Conservation (phyloP, 2,888 invertebrate species). For the Trissolcus brochymenae region DNA sequence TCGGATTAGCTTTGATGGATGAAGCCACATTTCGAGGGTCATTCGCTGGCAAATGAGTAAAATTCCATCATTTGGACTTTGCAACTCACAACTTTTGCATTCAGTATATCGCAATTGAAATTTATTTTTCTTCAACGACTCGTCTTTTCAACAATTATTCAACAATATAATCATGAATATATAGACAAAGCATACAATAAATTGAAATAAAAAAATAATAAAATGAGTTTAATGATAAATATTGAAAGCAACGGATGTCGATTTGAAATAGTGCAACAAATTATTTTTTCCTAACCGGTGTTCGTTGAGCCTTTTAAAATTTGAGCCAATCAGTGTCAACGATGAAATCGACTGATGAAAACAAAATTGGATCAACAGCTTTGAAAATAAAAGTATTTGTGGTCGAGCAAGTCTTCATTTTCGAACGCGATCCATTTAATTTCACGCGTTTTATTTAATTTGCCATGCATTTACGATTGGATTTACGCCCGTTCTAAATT, state of each 20-base stretch:
- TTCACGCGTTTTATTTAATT: conserved; percentile 50
- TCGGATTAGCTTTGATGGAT: conserved; percentile 51
- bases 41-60: conserved; percentile 40
- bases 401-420: conserved; percentile 34
- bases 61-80: conserved; percentile 43
- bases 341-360: conserved; percentile 27
- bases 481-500: conserved; percentile 2
- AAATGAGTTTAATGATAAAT: background rate
- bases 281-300: too few relatives aligned
- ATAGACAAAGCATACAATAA: too few relatives aligned
- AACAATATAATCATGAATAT: too few relatives aligned
- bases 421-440: conserved; percentile 45
- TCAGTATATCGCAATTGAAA: conserved; percentile 26
- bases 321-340: conserved; percentile 24
- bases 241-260: background rate
- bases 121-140: background rate
- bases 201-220: too few relatives aligned
- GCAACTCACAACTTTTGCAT: conserved; percentile 41
- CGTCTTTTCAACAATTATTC: background rate
- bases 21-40: conserved; percentile 50
- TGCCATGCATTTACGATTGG: conserved; percentile 38
- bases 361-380: conserved; percentile 42
- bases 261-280: background rate
- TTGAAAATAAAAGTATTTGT: conserved; percentile 41
- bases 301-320: too few relatives aligned